Conservation (phyloP, 2,888 invertebrate species). For the Hecatera dysodea region DNA sequence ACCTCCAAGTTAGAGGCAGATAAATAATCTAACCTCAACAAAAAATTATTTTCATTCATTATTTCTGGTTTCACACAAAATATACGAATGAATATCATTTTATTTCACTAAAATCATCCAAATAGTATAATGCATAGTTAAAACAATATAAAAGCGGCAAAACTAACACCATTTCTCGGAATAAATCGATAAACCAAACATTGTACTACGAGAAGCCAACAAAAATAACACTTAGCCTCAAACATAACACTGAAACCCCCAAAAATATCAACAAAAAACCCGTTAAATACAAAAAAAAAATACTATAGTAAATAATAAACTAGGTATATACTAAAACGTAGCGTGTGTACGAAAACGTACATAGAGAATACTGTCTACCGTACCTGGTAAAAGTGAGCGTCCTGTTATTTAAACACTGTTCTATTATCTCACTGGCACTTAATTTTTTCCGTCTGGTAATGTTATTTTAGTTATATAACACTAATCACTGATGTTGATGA, state of each 20-base stretch:
- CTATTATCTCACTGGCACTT: constrained; percentile 48
- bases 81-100: not conserved
- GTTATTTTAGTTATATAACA: constrained; percentile 60
- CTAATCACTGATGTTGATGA: constrained; percentile 64
- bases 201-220: constrained; percentile 33
- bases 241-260: constrained; percentile 13
- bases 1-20: not conserved
- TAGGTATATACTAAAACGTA: constrained; percentile 3
- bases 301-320: constrained; percentile 30
- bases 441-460: constrained; percentile 15
- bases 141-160: constrained; percentile 48
- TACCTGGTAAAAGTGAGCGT: constrained; percentile 56
- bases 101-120: not conserved
- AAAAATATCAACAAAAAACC: constrained; percentile 17
- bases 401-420: constrained; percentile 38
- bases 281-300: constrained; percentile 6
- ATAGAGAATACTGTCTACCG: constrained; percentile 18
- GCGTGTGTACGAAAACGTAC: constrained; percentile 41
- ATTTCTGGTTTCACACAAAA: constrained; percentile 1
- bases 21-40: constrained; percentile 41
- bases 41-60: constrained; percentile 1
- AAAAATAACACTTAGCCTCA: constrained; percentile 26
- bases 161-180: constrained; percentile 55
- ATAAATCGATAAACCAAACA: constrained; percentile 67
- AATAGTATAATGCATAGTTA: constrained; percentile 13